Conservation (phyloP, 92 coral and sea anemone genomes). For the Zoanthus gigantus region DNA sequence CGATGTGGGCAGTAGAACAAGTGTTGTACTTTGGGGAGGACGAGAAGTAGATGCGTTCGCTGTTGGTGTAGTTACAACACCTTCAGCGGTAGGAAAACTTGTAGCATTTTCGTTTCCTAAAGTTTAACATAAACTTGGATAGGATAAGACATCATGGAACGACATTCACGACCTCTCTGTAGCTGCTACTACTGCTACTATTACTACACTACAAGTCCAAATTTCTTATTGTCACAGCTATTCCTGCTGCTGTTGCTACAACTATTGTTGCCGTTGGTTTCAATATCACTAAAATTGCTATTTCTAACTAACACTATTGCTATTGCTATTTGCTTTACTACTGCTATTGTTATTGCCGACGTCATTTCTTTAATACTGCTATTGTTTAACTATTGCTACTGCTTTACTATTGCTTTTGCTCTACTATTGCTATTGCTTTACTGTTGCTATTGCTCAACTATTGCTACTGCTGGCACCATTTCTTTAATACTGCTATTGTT, state of each 20-base stretch:
- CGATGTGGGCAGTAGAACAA: background rate
- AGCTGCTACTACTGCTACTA: background rate
- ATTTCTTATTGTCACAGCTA: background rate
- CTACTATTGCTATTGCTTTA: too few species aligned
- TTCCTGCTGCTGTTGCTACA: background rate
- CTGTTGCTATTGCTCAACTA: background rate
- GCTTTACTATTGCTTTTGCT: background rate
- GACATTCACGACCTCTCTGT: background rate
- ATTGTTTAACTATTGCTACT: background rate
- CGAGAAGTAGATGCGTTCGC: background rate
- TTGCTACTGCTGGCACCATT: background rate
- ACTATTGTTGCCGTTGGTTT: background rate
- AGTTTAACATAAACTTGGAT: background rate
- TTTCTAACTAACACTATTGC: background rate
- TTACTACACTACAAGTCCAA: background rate
- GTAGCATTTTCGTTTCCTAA: constrained; percentile 14
- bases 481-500: background rate
- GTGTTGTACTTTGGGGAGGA: background rate
- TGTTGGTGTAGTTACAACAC: background rate
- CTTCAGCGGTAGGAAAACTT: background rate
- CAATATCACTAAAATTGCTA: background rate
- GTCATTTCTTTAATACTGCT: background rate
- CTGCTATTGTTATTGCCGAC: background rate
- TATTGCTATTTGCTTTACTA: background rate
- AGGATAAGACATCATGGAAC: background rate